Base-by-base conservation (phyloP, 2,888 invertebrate species). In the Xestia rhomboidea region DNA sequence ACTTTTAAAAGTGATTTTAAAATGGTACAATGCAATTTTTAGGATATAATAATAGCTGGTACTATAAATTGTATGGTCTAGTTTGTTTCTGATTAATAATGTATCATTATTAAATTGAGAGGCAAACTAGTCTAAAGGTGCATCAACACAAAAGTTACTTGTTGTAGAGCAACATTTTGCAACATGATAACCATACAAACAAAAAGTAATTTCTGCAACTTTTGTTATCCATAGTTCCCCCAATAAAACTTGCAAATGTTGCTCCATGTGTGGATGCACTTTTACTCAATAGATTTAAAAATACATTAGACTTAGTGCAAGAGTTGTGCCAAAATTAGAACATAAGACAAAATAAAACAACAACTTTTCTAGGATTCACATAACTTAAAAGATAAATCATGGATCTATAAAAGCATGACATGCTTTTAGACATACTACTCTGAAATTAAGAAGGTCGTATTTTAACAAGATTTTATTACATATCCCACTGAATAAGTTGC, bases 81-180 rank as follows among this genome's bases (percentile, higher is more conserved):
- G 34, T 54, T 69, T 38, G 66, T 69, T 77, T 82, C 77, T 60
- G 34, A 21, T 77, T 76, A 82, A 82, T 87, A 86, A 83, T 83
- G 63, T 71, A 11, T 69, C 57, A 67, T 85, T 82, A 86, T 86
- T 88, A 83, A 44, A 67, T 38, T 24, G 24, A 18, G 75, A 88
- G 75, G 71, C 75, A n/a, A 63, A 44, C 18, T 69, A 11, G 15
- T 41, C 64, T n/a, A 5, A 64, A 41, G n/a, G n/a, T n/a, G 64
- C 41, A 64, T n/a, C 18, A n/a, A 41, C 41, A 41, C 64, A 64
- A 8, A 64, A 18, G 1, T 64, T 27, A 41, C 41, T 41, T 15
- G 0, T 64, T 64, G 38, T 64, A 41, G 7, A 64, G 38, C 15
- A 41, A 63, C n/a, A 63, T 38, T 6, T 24, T 38, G 24, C 38